Base-by-base conservation (phyloP, 1,140 invertebrate genomes). In the Temnothorax longispinosus region DNA sequence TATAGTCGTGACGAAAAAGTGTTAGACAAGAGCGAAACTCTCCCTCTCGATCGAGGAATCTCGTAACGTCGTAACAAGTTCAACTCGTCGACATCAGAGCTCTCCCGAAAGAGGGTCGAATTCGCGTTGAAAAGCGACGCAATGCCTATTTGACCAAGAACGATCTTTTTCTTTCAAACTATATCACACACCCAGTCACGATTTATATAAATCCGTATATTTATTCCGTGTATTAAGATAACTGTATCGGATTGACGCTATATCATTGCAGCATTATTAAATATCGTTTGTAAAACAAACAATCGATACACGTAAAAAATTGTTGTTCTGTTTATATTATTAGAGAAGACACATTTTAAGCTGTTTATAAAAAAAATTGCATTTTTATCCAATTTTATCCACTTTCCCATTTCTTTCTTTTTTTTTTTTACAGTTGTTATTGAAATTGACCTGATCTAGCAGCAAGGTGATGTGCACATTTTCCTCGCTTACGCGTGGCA, bases 41-140 rank as follows among this genome's bases (percentile, higher is more conserved):
- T 84, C 80, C 80, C 80, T 84, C 80, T 84, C 69, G 69, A 74
- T 71, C 41, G 54, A 75, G 41, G 82, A 72, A 52, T 67, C 54
- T 56, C 56, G 85, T 90, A 90, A 90, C 88, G 62, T 90, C 74
- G 85, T 90, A 90, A 90, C 80, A 81, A 62, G 62, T 86, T 86
- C 84, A 77, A 80, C 88, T 80, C 74, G 80, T 52, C 77, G 60
- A 62, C 47, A 35, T 72, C 62, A 38, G 44, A 69, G 54, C 54
- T 15, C 54, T 41, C 18, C 13, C 38, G 18, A 41, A 62, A 38
- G 69, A 75, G 80, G 80, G 80, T 82, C 44, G 54, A 50, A 52
- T 74, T 71, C 47, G 58, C 56, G 41, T 62, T 13, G 47, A 50
- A 58, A 60, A 76, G 60, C 58, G 47, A 58, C 54, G 15, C 56